Evolutionary conservation across 35 echinoderm and acorn worm genomes (phyloP).

Genomic region (Acanthaster planci): DNA sequence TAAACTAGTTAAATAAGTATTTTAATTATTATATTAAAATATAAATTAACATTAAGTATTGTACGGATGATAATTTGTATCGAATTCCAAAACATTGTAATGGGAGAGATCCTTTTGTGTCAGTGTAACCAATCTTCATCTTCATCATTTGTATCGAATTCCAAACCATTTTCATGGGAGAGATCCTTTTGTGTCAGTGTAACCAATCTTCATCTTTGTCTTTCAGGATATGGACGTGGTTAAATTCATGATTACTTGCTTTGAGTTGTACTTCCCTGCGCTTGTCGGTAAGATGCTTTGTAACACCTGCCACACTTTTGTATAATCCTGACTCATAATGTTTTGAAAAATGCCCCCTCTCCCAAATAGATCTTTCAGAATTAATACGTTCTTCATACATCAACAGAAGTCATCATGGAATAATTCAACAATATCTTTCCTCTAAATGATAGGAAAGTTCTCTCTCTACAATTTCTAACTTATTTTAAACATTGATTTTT

Average conservation of each 20-base stretch:
- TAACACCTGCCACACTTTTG: background rate
- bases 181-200: too few relatives aligned
- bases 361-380: too few relatives aligned
- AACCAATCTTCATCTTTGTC: background rate
- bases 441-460: too few relatives aligned
- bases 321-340: background rate
- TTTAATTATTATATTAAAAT: background rate
- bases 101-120: too few relatives aligned
- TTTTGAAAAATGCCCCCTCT: background rate
- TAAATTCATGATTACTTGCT: slow-evolving; percentile 63
- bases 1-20: too few relatives aligned
- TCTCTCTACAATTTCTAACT: too few relatives aligned
- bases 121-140: background rate
- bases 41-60: too few relatives aligned
- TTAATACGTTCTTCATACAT: too few relatives aligned
- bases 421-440: too few relatives aligned
- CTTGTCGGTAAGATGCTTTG: slow-evolving; percentile 69
- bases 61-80: background rate
- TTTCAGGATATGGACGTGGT: slow-evolving; percentile 86
- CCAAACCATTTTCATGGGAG: too few relatives aligned
- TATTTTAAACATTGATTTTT: slow-evolving; percentile 14
- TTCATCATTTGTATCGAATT: background rate
- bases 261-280: slow-evolving; percentile 82
- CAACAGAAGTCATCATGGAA: too few relatives aligned
- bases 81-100: too few relatives aligned